These are phyloP conservation scores for Hydrolagus affinis DNA, from an alignment of 2,113 vertebrate species.

Conservation along the genomic window DNA sequence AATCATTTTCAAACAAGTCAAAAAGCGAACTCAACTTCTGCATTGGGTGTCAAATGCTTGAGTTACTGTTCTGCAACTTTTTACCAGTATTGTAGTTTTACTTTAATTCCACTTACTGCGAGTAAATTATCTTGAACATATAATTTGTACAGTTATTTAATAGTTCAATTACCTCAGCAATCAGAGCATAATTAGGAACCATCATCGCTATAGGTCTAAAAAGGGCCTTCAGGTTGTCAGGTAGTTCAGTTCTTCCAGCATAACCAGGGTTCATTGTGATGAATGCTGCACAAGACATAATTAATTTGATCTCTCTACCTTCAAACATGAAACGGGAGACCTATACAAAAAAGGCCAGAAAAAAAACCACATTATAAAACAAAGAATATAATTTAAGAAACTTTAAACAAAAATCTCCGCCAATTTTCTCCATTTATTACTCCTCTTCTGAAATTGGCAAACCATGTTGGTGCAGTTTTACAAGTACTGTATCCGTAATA, in stretches of 20 bases:
- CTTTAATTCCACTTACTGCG: not conserved
- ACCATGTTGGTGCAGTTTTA: no score
- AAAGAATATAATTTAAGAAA: no score
- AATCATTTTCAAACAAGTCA: no score
- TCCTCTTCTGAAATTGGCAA: no score
- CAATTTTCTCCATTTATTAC: no score
- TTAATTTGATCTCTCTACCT: constrained; percentile 73
- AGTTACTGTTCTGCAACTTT: not conserved
- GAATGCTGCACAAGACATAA: constrained; percentile 76
- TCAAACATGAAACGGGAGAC: constrained; percentile 74
- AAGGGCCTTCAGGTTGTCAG: constrained; percentile 77
- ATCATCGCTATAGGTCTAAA: constrained; percentile 83
- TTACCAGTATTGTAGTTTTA: not conserved
- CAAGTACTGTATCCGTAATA: no score
- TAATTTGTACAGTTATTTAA: not conserved
- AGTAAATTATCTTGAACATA: constrained; percentile 31
- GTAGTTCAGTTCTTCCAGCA: constrained; percentile 72
- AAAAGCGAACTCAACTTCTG: not conserved
- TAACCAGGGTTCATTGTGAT: constrained; percentile 88
- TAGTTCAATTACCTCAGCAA: constrained; percentile 64
- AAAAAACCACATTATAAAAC: not conserved
- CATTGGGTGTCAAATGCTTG: not conserved
- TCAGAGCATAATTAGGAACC: constrained; percentile 79
- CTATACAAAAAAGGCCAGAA: constrained; percentile 46
- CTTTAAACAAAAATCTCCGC: no score